Base-by-base conservation (phyloP, 2,113 vertebrate genomes). In the Gavia stellata region DNA sequence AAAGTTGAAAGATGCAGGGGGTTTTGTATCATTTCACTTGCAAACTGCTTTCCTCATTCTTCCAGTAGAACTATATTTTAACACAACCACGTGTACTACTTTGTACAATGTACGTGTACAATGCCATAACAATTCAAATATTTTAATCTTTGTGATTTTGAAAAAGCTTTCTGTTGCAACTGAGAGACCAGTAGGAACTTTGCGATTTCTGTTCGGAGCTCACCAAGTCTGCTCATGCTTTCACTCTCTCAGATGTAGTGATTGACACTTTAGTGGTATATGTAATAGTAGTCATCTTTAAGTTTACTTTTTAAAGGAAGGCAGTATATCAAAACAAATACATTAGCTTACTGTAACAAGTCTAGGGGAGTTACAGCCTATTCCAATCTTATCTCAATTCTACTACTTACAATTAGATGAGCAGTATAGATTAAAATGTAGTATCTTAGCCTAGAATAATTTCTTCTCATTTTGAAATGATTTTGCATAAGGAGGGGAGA, bases 21-120 rank as follows among this genome's bases (percentile, higher is more conserved):
- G 4, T 1, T 34, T 63, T 50, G 23, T 44, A n/a, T 21, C 3
- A 77, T 49, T 68, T 73, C 14, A 63, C 17, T 25, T 26, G 9
- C 20, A 80, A 73, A 61, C 15, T 50, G 12, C 8, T 75, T 14
- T 50, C 16, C 44, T 87, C 12, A 19, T 29, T 53, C 34, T 62
- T 62, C 23, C 7, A 1, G 17, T 10, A 63, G 25, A 82, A 38
- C 16, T 62, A 15, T 23, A 2, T n/a, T 62, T 63, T 25, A 66
- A 9, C 3, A 44, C 15, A 79, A 70, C 13, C 14, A n/a, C 0
- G 0, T 12, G 2, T 38, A 82, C 28, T 19, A 53, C 14, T 71
- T 38, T 24, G 6, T 33, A 40, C 4, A 45, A 38, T 17, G 18
- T 4, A 74, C 3, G 12, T 6, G 3, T 23, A 31, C 24, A 38